Base-by-base conservation (phyloP, 1,140 invertebrate genomes). In the Drosophila parvula region DNA sequence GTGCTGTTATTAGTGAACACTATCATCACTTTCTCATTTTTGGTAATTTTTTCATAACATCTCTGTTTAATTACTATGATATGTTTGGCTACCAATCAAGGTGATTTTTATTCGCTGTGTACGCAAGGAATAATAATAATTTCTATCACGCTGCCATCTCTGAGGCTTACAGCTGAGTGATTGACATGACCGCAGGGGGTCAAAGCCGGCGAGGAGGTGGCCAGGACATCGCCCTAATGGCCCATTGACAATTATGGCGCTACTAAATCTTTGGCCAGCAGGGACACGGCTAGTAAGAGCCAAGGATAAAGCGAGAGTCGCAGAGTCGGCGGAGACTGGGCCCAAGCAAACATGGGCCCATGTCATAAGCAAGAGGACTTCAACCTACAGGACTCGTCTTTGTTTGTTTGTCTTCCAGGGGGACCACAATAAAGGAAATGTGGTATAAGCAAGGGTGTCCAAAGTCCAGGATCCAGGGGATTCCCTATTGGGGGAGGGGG, bases 211-310 rank as follows among this genome's bases (percentile, higher is more conserved):
- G 12, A 36, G 50, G 32, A 36, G 50, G 12, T 22, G 36, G 44
- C 56, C 28, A 62, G 56, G 55, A 69, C 68, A 74, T 73, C 80
- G 44, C 55, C 74, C 67, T 84, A 89, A 89, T 89, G 74, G 80
- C 62, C 65, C 80, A 89, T 89, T 89, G 84, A 84, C 84, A 89
- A 89, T 89, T 89, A 89, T 89, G 79, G 64, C 59, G 84, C 74
- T 81, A 89, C 78, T 89, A 89, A 89, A 89, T 84, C 65, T 81
- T 81, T 84, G 65, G 36, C 69, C 60, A 67, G 30, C 65, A 58
- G 61, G 50, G 61, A 69, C 61, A 65, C 45, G 41, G 47, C 51
- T 45, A 70, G 28, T 56, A n/a, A 22, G n/a, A 34, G 28, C 12
- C 30, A 12, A 36, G 28, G 14, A 27, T 38, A 44, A 43, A 40